Conservation (phyloP, 2,888 invertebrate genomes). For the Diplazon laetatorius region DNA sequence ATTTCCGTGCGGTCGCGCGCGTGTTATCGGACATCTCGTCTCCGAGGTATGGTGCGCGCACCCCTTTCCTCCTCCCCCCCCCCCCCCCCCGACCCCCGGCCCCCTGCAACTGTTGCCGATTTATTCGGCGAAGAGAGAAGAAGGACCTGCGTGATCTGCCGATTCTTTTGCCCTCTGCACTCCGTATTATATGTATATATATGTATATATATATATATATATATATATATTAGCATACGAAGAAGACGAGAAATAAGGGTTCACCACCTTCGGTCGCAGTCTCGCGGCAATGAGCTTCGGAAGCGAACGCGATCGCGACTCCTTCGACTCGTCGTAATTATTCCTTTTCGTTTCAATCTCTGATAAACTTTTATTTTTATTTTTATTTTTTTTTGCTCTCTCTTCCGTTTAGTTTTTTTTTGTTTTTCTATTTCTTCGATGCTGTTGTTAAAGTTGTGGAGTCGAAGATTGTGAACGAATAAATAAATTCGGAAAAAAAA, state of each 20-base stretch:
- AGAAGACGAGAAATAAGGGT: slow-evolving; percentile 54
- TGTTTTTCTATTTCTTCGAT: slow-evolving; percentile 16
- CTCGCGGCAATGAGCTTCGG: slow-evolving; percentile 53
- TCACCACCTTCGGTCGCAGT: slow-evolving; percentile 29
- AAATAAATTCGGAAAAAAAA: too few relatives aligned
- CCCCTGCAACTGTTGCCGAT: slow-evolving; percentile 60
- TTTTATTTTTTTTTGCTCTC: slow-evolving; percentile 35
- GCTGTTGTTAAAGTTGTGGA: slow-evolving; percentile 50
- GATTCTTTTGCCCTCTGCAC: neutral
- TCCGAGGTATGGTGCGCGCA: too few relatives aligned
- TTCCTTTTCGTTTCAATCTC: slow-evolving; percentile 47
- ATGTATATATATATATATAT: slow-evolving; percentile 25
- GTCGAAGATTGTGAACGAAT: neutral
- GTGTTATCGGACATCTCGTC: slow-evolving; percentile 62
- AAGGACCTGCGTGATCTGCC: slow-evolving; percentile 50
- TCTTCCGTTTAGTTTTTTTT: neutral
- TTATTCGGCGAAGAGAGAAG: slow-evolving; percentile 62
- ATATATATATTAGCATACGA: slow-evolving; percentile 37
- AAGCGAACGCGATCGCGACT: slow-evolving; percentile 50
- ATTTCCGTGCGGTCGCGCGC: slow-evolving; percentile 58
- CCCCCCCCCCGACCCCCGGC: too few relatives aligned
- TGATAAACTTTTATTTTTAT: too few relatives aligned
- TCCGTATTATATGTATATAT: neutral
- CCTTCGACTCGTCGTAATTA: slow-evolving; percentile 51
- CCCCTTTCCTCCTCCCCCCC: too few relatives aligned